A percentile compares a stretch with the other conserved stretches of the same genome.
Conservation (phyloP, 2,888 invertebrate genomes). For the Sympetrum striolatum region DNA sequence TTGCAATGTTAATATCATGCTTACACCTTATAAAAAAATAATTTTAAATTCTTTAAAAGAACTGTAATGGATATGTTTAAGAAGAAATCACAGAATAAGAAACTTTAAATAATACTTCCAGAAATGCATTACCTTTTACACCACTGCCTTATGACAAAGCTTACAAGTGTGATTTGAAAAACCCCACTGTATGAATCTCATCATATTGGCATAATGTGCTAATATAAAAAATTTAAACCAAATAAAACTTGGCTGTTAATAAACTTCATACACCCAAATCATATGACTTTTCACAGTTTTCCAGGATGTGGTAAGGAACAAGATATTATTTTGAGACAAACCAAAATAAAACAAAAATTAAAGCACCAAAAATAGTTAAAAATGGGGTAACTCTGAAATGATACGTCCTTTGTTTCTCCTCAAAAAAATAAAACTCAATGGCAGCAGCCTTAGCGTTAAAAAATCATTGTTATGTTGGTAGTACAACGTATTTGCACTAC, state of each 20-base stretch:
- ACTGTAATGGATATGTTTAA: slow-evolving; percentile 23
- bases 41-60: slow-evolving; percentile 5
- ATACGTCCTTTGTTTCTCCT: neutral
- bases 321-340: neutral
- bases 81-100: slow-evolving; percentile 25
- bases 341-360: neutral
- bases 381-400: slow-evolving; percentile 15
- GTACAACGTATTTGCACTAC: neutral
- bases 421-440: neutral
- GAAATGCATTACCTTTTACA: neutral
- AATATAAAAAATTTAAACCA: slow-evolving; percentile 8
- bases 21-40: slow-evolving; percentile 7
- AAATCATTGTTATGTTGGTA: neutral
- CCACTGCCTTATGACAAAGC: neutral
- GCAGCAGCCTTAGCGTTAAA: neutral
- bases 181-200: neutral
- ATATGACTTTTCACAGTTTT: neutral
- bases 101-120: slow-evolving; percentile 10
- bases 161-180: neutral
- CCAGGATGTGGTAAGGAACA: neutral
- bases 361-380: slow-evolving; percentile 7
- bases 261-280: neutral
- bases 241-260: slow-evolving; percentile 29
- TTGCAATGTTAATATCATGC: neutral
- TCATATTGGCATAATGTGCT: slow-evolving; percentile 7